These are phyloP conservation scores for Phacellophora camtschatica DNA, from an alignment of 30 jellyfish, hydroid and myxozoan species.

Conservation along the genomic window DNA sequence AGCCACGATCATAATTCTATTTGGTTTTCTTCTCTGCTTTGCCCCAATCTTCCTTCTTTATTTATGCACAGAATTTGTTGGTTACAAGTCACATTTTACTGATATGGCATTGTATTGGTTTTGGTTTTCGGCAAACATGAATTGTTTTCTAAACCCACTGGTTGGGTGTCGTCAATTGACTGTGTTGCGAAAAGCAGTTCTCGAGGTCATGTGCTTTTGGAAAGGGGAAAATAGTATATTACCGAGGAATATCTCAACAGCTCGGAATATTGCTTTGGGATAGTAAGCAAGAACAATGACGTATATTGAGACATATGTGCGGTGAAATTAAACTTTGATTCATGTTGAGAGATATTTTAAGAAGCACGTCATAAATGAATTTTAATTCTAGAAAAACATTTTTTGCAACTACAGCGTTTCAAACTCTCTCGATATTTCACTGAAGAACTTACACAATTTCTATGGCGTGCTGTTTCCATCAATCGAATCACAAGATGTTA, in stretches of 20 bases:
- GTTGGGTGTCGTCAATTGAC: slow-evolving; percentile 55
- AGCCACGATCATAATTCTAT: slow-evolving; percentile 46
- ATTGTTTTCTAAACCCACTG: slow-evolving; percentile 27
- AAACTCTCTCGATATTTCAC: too few species aligned
- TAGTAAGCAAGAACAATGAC: too few species aligned
- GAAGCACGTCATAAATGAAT: too few species aligned
- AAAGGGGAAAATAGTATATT: background rate
- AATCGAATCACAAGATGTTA: too few species aligned
- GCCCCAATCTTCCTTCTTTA: slow-evolving; percentile 41
- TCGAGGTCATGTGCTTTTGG: background rate
- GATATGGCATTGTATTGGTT: slow-evolving; percentile 25
- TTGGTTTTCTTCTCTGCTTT: slow-evolving; percentile 9
- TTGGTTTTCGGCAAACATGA: slow-evolving; percentile 17
- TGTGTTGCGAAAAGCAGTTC: slow-evolving; percentile 1
- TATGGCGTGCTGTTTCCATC: too few species aligned
- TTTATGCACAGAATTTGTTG: slow-evolving; percentile 14
- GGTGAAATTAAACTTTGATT: too few species aligned
- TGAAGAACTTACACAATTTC: too few species aligned
- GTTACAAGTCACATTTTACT: background rate
- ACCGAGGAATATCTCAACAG: background rate
- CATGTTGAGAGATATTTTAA: too few species aligned
- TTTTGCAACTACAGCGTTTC: too few species aligned
- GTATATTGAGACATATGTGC: too few species aligned
- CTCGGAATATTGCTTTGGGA: too few species aligned
- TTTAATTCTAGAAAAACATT: too few species aligned